Evolutionary conservation across 2,797 vertebrate species (phyloP).

Genomic region (Microhierax caerulescens): DNA sequence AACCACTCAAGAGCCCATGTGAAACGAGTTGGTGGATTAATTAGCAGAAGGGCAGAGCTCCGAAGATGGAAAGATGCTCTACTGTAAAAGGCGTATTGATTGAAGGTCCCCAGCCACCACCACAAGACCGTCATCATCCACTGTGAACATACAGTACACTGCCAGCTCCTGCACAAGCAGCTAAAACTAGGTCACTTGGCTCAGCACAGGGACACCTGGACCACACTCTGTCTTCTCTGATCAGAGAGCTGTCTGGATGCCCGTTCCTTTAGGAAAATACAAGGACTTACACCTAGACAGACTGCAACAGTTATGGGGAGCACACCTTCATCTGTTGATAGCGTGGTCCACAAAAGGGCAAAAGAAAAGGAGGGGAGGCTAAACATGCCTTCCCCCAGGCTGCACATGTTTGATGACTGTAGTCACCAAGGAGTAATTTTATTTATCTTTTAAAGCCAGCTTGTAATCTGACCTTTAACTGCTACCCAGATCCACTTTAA

Average conservation of each 20-base stretch:
- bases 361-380: not conserved
- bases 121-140: not conserved
- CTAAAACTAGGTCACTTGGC: constrained; percentile 10
- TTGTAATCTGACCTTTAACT: not conserved
- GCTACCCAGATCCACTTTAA: not conserved
- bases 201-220: not conserved
- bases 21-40: constrained; percentile 70
- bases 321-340: not conserved
- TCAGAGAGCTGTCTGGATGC: not conserved
- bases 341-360: accelerated
- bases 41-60: constrained; percentile 65
- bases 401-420: not conserved
- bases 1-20: constrained; percentile 38
- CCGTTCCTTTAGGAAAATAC: not conserved
- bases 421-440: not conserved
- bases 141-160: not conserved
- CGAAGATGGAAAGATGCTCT: constrained; percentile 32
- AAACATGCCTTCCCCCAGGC: accelerated
- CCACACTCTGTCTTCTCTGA: not conserved
- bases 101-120: constrained; percentile 22
- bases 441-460: not conserved
- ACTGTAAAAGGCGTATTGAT: not conserved
- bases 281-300: not conserved
- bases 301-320: not conserved
- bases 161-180: not conserved